Evolutionary conservation across 2,113 vertebrate species (phyloP), one percentile per base, ranked within the genome.

Genomic region (Serranochromis macrocephalus): DNA sequence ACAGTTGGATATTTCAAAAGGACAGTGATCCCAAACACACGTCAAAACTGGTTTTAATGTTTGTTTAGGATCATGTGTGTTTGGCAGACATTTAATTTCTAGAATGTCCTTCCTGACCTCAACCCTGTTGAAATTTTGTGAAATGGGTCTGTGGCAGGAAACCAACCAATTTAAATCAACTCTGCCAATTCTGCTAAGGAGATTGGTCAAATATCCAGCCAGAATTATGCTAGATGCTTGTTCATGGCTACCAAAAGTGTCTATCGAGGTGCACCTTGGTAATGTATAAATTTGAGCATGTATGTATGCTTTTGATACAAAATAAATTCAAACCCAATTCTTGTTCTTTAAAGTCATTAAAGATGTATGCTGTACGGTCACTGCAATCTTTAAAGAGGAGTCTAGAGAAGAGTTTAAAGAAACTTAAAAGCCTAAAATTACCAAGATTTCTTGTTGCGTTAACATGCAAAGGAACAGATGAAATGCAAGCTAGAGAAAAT

Each of bases 71-170:
- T 68, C 4, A 40, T 68, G 19, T 40, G 33, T 68, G 33, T 40
- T 68, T 0, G 63, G 19, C 63, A 38, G 19, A 68, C 33, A 68
- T 40, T 68, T 38, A 0, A 38, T 40, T 8, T 68, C 0, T 8
- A 21, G 33, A 40, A 40, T 21, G 1, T 21, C 4, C 63, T 68
- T 68, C 63, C 0, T 21, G 33, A 68, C 63, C 19, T 68, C 63
- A 68, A 68, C 63, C 19, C 33, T 68, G 19, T 40, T 40, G 63
- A 8, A 68, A 68, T 21, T 40, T 38, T 68, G 1, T 68, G 19
- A 38, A 2, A 21, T 68, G 63, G 19, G 19, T 21, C 33, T 38
- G 33, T 68, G 36, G 19, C 33, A 68, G 63, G 11, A 68, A 68
- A 14, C 4, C 63, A 68, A 40, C 63, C 36, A 68, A 0, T 68